Percentiles rank a stretch among this genome's conserved stretches.
phyloP scores from a whole-genome alignment of 2,113 vertebrate genomes.

The Garra rufa region DNA sequence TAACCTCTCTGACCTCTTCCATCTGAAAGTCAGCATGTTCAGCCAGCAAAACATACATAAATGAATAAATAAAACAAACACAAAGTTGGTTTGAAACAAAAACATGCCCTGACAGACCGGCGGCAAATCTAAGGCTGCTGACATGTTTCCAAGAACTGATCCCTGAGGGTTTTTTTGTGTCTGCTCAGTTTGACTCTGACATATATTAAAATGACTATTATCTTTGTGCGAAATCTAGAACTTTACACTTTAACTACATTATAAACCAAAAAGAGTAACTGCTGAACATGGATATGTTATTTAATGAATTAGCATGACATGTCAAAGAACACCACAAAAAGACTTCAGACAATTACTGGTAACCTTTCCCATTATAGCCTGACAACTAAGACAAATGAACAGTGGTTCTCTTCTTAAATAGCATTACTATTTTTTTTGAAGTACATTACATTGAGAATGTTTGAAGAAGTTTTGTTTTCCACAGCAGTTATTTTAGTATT shows the following conservation, averaged over 20 bases:
- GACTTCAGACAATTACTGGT: too few species aligned
- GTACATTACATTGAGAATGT: too few species aligned
- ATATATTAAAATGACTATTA: neutral
- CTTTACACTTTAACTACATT: neutral
- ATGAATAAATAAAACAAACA: neutral
- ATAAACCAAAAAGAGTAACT: neutral
- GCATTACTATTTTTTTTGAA: too few species aligned
- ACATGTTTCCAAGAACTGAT: slow-evolving; percentile 7
- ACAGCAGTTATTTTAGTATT: neutral
- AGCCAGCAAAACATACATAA: neutral
- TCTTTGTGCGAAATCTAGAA: neutral
- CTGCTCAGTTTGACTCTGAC: neutral
- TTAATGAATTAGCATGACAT: neutral
- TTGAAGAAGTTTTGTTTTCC: neutral
- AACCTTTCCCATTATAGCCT: neutral
- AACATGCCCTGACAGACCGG: neutral
- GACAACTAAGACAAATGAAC: neutral
- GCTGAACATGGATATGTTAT: neutral
- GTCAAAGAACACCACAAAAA: neutral
- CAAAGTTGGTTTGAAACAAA: neutral
- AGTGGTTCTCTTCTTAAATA: neutral
- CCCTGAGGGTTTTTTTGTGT: neutral
- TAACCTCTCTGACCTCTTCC: neutral
- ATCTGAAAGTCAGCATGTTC: neutral
- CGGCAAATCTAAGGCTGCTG: neutral